A percentile compares a stretch with the other conserved stretches of the same genome.
phyloP scores from a whole-genome alignment of 2,113 vertebrate species.

The Cnemophilus loriae region DNA sequence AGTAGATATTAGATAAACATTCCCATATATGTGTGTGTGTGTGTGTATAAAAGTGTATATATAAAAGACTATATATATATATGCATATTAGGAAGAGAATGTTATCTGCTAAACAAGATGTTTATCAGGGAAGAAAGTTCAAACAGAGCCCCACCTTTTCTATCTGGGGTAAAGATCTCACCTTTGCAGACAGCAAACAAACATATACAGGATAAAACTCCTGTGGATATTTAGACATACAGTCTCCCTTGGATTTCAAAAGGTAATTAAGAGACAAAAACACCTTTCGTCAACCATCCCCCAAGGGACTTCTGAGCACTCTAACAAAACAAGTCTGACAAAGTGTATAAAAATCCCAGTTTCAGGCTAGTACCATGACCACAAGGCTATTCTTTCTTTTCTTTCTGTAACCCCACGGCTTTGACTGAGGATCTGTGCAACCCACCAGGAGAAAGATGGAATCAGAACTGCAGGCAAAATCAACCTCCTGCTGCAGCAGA shows the following conservation, averaged over 20 bases:
- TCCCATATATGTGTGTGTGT: rapidly evolving
- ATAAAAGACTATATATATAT: background rate
- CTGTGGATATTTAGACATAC: background rate
- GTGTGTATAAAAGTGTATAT: rapidly evolving
- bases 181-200: background rate
- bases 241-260: background rate
- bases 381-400: background rate
- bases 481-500: background rate
- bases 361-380: background rate
- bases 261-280: background rate
- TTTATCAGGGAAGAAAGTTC: background rate
- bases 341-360: background rate
- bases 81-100: background rate
- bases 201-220: background rate
- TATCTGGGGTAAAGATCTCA: background rate
- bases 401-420: background rate
- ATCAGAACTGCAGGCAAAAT: background rate
- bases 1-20: background rate
- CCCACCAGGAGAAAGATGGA: background rate
- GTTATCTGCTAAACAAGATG: background rate
- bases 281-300: background rate
- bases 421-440: background rate
- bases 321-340: background rate
- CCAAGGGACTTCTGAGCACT: background rate
- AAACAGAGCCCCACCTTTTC: background rate